Evolutionary conservation across 2,113 vertebrate species (phyloP).

Genomic region (Anoplopoma fimbria): DNA sequence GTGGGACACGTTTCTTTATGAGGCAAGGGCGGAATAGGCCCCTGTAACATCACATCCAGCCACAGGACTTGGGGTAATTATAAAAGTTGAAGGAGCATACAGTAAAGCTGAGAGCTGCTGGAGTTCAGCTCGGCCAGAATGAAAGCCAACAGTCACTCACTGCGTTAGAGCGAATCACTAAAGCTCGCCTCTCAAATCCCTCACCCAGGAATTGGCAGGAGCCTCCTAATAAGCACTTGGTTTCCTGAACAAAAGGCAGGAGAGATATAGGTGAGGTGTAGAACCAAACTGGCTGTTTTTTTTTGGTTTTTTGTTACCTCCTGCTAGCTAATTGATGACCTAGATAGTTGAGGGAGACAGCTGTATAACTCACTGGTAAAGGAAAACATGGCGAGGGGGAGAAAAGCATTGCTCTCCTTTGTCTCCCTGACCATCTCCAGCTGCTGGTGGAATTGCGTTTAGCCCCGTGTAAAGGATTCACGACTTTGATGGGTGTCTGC

Average conservation of each 20-base stretch:
- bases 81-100: conserved; percentile 32
- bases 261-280: conserved; percentile 67
- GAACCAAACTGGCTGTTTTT: conserved; percentile 61
- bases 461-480: conserved; percentile 16
- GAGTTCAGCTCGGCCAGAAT: conserved; percentile 28
- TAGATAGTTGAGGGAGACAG: conserved; percentile 74
- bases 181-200: conserved; percentile 60
- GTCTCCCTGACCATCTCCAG: conserved; percentile 50
- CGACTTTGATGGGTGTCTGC: conserved; percentile 50
- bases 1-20: conserved; percentile 32
- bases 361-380: conserved; percentile 72
- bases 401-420: conserved; percentile 32
- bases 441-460: conserved; percentile 32
- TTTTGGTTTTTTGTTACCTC: conserved; percentile 45
- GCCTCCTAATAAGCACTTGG: conserved; percentile 70
- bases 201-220: conserved; percentile 66
- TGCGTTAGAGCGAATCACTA: conserved; percentile 58
- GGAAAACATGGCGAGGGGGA: conserved; percentile 42
- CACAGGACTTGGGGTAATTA: conserved; percentile 35
- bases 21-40: neutral
- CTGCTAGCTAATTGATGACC: conserved; percentile 80
- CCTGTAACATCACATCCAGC: conserved; percentile 10
- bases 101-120: conserved; percentile 19
- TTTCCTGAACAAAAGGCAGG: conserved; percentile 67
- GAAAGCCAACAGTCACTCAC: conserved; percentile 52